A percentile compares a stretch with the other conserved stretches of the same genome.
These are phyloP conservation scores for Eretmocerus hayati DNA, from an alignment of 2,888 invertebrate species.

Conservation along the genomic window DNA sequence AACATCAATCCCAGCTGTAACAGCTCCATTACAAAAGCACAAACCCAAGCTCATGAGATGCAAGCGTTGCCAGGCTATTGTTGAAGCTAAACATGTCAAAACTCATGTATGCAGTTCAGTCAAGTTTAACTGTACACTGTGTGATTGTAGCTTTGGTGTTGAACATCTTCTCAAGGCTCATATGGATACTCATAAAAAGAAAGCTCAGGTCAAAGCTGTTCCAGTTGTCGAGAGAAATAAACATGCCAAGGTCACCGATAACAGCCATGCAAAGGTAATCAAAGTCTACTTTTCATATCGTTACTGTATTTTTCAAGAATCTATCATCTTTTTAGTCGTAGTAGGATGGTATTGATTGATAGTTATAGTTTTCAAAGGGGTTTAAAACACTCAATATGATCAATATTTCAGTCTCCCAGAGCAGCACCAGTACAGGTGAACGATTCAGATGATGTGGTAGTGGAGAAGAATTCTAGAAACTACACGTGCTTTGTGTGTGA, in stretches of 20 bases:
- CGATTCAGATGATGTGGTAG: constrained; percentile 6
- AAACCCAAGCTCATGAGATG: constrained; percentile 42
- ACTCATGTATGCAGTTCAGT: constrained; percentile 33
- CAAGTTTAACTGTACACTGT: constrained; percentile 19
- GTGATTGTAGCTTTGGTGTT: constrained; percentile 20
- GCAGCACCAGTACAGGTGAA: constrained; percentile 6
- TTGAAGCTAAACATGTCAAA: constrained; percentile 39
- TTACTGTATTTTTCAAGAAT: no score
- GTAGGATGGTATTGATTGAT: no score
- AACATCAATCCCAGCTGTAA: neutral
- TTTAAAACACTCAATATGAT: no score
- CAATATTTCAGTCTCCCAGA: no score
- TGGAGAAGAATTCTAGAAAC: constrained; percentile 10
- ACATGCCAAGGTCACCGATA: no score
- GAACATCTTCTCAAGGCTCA: constrained; percentile 23
- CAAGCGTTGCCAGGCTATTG: constrained; percentile 41
- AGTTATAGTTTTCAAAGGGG: no score
- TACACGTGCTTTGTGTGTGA: constrained; percentile 43
- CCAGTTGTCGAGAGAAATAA: no score
- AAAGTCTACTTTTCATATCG: no score
- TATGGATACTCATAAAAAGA: constrained; percentile 18
- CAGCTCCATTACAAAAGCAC: neutral
- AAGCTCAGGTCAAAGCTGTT: no score
- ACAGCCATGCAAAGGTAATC: no score
- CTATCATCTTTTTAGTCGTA: no score